These are phyloP conservation scores for Rhinopithecus roxellana DNA, from an alignment of 2,113 vertebrate species.

Conservation along the genomic window DNA sequence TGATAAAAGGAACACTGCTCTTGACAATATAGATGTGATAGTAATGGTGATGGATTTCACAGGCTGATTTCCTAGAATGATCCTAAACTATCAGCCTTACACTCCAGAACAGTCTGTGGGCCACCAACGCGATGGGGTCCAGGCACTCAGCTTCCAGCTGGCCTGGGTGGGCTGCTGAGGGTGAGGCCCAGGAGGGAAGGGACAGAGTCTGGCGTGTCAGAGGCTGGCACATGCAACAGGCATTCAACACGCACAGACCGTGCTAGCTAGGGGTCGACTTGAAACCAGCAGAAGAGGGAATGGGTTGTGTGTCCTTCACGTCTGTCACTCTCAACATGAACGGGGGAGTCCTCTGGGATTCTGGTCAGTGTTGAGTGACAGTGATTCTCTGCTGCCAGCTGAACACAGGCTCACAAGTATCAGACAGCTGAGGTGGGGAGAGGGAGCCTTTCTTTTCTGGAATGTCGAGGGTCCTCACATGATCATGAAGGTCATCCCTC, in stretches of 20 bases:
- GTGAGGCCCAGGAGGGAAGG: neutral
- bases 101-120: too few relatives aligned
- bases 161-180: neutral
- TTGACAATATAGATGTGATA: neutral
- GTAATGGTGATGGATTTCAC: neutral
- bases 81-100: neutral
- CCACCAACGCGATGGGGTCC: accelerated
- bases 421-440: neutral
- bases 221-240: neutral
- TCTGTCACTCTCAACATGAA: neutral
- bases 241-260: neutral
- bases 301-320: neutral
- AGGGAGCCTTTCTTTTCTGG: neutral
- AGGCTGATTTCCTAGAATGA: conserved; percentile 26
- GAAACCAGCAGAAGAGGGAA: neutral
- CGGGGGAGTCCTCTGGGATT: neutral
- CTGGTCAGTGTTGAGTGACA: too few relatives aligned
- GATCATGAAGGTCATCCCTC: neutral
- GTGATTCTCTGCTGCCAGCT: neutral
- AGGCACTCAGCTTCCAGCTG: neutral
- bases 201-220: neutral
- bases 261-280: neutral
- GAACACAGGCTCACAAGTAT: neutral
- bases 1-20: neutral
- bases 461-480: neutral